These are phyloP conservation scores for Drosophila pseudotalamancana DNA, from an alignment of 2,888 invertebrate genomes.

Conservation along the genomic window DNA sequence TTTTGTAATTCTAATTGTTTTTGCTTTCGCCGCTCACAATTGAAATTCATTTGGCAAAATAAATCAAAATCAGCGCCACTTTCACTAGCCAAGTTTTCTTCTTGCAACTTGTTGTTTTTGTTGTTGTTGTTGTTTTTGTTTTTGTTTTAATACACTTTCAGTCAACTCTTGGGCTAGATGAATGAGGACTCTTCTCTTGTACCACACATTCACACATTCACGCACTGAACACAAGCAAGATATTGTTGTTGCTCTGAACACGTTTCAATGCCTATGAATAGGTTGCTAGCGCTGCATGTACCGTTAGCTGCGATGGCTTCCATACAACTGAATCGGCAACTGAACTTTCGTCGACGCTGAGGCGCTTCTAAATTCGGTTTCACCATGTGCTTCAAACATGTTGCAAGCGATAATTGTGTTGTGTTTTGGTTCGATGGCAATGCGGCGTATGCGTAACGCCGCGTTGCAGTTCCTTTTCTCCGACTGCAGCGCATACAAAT, in stretches of 20 bases:
- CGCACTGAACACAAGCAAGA: slow-evolving; percentile 6
- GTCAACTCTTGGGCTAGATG: slow-evolving; percentile 31
- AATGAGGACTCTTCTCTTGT: slow-evolving; percentile 41
- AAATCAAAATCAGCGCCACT: slow-evolving; percentile 46
- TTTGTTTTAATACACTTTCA: slow-evolving; percentile 19
- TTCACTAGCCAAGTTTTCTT: slow-evolving; percentile 55
- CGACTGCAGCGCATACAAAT: slow-evolving; percentile 51
- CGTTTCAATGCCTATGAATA: slow-evolving; percentile 25
- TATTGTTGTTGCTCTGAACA: slow-evolving; percentile 43
- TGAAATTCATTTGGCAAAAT: slow-evolving; percentile 46
- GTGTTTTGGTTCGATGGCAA: slow-evolving; percentile 67
- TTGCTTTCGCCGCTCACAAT: slow-evolving; percentile 26
- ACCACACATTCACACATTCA: slow-evolving; percentile 8
- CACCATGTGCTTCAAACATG: slow-evolving; percentile 67
- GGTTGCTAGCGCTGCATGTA: slow-evolving; percentile 49
- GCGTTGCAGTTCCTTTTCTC: slow-evolving; percentile 11
- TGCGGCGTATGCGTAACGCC: slow-evolving; percentile 45
- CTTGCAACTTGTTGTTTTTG: slow-evolving; percentile 8
- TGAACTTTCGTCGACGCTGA: slow-evolving; percentile 40
- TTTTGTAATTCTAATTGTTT: slow-evolving; percentile 17
- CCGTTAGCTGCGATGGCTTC: slow-evolving; percentile 72
- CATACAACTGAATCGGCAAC: slow-evolving; percentile 64
- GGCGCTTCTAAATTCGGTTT: slow-evolving; percentile 25
- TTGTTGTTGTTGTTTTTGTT: slow-evolving; percentile 12
- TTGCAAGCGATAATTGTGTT: slow-evolving; percentile 56